Percentiles rank a stretch among this genome's conserved stretches.
phyloP scores from a whole-genome alignment of 2,888 invertebrate species.

The Drosophila pullipes region DNA sequence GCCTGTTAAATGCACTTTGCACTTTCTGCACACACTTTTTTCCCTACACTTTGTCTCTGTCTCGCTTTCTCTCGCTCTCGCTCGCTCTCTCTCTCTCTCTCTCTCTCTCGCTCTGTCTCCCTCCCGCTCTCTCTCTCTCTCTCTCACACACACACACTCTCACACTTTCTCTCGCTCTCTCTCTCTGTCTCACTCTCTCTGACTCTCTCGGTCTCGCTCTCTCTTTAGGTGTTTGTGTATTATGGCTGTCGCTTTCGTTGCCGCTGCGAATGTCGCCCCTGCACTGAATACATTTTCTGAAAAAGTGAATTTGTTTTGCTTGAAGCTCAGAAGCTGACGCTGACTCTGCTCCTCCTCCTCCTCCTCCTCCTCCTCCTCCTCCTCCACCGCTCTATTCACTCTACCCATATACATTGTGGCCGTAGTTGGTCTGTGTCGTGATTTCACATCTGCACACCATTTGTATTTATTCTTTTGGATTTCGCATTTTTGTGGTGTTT shows the following conservation, averaged over 20 bases:
- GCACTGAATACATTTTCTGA: conserved; percentile 83
- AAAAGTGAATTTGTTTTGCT: conserved; percentile 76
- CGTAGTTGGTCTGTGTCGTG: conserved; percentile 3
- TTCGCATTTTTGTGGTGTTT: conserved; percentile 33
- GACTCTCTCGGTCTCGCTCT: conserved; percentile 1
- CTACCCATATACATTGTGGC: conserved; percentile 13
- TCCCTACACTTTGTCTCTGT: background rate
- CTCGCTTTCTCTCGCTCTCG: background rate
- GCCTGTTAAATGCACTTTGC: conserved; percentile 57
- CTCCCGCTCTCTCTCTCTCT: background rate
- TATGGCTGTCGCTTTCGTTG: conserved; percentile 77
- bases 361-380: conserved; percentile 3
- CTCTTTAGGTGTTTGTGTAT: conserved; percentile 36
- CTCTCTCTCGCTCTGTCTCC: background rate
- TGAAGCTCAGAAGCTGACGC: conserved; percentile 37
- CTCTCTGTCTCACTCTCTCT: background rate
- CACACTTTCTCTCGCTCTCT: background rate
- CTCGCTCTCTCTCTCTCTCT: background rate
- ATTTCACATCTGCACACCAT: conserved; percentile 27
- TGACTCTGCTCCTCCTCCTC: conserved; percentile 24
- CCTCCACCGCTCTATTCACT: background rate
- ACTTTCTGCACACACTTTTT: conserved; percentile 52
- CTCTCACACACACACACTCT: background rate
- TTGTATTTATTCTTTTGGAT: conserved; percentile 22
- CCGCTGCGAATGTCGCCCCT: conserved; percentile 83